phyloP scores from a whole-genome alignment of 2,888 invertebrate genomes.

The Diogma glabrata region DNA sequence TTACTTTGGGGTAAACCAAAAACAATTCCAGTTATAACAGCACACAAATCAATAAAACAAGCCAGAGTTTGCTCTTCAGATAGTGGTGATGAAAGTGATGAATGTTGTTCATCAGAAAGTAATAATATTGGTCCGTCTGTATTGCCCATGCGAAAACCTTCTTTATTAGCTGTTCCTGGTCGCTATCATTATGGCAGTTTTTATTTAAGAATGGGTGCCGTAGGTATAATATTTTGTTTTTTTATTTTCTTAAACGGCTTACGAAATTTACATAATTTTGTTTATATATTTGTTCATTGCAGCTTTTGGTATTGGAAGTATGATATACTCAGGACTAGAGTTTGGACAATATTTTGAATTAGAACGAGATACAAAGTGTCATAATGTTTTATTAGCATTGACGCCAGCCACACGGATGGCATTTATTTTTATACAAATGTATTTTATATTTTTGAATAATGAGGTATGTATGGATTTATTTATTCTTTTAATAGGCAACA shows the following conservation, averaged over 20 bases:
- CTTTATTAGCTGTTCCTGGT: constrained; percentile 36
- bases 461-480: constrained; percentile 51
- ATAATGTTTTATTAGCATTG: constrained; percentile 78
- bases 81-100: constrained; percentile 45
- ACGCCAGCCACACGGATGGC: constrained; percentile 89
- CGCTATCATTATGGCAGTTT: constrained; percentile 83
- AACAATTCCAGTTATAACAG: constrained; percentile 34
- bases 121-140: constrained; percentile 26
- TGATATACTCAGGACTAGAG: constrained; percentile 93
- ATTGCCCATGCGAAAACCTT: constrained; percentile 40
- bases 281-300: too few relatives aligned
- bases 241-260: not conserved
- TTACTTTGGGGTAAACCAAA: constrained; percentile 54
- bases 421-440: constrained; percentile 96
- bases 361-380: constrained; percentile 80
- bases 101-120: constrained; percentile 33
- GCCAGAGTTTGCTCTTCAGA: constrained; percentile 38
- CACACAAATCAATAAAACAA: constrained; percentile 15
- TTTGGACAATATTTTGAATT: constrained; percentile 93
- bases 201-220: constrained; percentile 85
- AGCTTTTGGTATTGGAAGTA: constrained; percentile 94
- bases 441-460: constrained; percentile 95
- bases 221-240: constrained; percentile 45
- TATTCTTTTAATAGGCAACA: not conserved
- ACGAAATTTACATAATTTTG: not conserved